Percentiles rank a stretch among this genome's conserved stretches.
phyloP scores from a whole-genome alignment of 2,888 invertebrate species.

The Eupithecia tripunctaria region DNA sequence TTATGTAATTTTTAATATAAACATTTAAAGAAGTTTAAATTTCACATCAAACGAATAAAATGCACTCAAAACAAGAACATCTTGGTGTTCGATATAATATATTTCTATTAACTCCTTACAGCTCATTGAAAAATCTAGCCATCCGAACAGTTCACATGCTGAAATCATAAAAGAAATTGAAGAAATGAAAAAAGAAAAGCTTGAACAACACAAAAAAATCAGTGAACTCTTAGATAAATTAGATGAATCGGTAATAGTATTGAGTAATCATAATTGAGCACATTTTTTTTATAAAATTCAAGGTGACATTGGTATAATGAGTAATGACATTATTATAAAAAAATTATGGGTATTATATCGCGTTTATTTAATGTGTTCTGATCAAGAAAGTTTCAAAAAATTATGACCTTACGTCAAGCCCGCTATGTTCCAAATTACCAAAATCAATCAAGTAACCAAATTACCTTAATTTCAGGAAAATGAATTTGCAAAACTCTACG shows the following conservation, averaged over 20 bases:
- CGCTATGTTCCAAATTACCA: not conserved
- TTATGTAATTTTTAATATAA: no score
- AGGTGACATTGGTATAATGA: not conserved
- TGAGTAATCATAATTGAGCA: not conserved
- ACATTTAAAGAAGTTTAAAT: no score
- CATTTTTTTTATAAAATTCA: not conserved
- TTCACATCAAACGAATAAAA: not conserved
- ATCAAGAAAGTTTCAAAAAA: no score
- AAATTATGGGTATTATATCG: no score
- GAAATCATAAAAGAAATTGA: constrained; percentile 64
- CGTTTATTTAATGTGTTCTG: no score
- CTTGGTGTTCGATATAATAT: not conserved
- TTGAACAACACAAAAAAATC: constrained; percentile 58
- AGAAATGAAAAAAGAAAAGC: constrained; percentile 66
- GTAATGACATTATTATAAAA: no score
- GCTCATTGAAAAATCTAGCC: constrained; percentile 47
- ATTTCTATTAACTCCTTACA: constrained; percentile 39
- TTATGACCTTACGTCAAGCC: not conserved
- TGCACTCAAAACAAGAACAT: not conserved
- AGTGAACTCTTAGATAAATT: constrained; percentile 63
- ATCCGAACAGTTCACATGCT: constrained; percentile 43
- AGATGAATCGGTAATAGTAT: constrained; percentile 63
- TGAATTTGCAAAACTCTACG: constrained; percentile 58
- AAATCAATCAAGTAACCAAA: not conserved
- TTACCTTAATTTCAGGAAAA: constrained; percentile 59